Evolutionary conservation across 2,797 vertebrate genomes (phyloP).

Genomic region (Pangasius larnaudii): DNA sequence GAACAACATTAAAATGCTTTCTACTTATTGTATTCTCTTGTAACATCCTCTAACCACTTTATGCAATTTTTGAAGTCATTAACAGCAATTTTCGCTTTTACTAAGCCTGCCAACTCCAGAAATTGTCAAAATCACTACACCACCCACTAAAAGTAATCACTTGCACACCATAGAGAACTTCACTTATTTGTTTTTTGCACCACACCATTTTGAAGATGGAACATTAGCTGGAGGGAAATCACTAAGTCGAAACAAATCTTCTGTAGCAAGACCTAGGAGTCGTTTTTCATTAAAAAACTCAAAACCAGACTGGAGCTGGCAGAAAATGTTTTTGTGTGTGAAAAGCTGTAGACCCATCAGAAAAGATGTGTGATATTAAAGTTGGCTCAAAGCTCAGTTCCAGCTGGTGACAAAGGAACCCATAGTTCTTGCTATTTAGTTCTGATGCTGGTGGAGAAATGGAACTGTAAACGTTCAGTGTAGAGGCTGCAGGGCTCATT

Average conservation of each 20-base stretch:
- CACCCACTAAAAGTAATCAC: slow-evolving; percentile 62
- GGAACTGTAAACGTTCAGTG: slow-evolving; percentile 2
- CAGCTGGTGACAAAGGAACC: slow-evolving; percentile 7
- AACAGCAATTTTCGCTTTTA: slow-evolving; percentile 37
- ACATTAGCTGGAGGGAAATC: slow-evolving; percentile 56
- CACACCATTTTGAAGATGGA: slow-evolving; percentile 53
- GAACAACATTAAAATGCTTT: background rate
- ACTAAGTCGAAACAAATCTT: slow-evolving; percentile 32
- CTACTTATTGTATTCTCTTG: background rate
- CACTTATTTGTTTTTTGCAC: slow-evolving; percentile 51
- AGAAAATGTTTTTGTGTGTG: background rate
- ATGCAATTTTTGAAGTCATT: slow-evolving; percentile 17
- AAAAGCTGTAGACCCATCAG: slow-evolving; percentile 7
- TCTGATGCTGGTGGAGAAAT: background rate
- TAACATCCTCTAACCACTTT: background rate
- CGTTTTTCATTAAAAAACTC: slow-evolving; percentile 27
- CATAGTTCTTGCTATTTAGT: background rate
- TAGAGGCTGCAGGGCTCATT: slow-evolving; percentile 20
- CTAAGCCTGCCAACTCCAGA: slow-evolving; percentile 52
- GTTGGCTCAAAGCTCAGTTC: background rate
- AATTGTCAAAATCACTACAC: slow-evolving; percentile 53
- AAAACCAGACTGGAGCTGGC: background rate
- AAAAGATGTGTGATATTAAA: slow-evolving; percentile 26
- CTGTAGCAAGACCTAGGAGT: slow-evolving; percentile 30
- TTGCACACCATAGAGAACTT: slow-evolving; percentile 47